These are phyloP conservation scores for Sitophilus oryzae DNA, from an alignment of 1,140 invertebrate species.

Conservation along the genomic window DNA sequence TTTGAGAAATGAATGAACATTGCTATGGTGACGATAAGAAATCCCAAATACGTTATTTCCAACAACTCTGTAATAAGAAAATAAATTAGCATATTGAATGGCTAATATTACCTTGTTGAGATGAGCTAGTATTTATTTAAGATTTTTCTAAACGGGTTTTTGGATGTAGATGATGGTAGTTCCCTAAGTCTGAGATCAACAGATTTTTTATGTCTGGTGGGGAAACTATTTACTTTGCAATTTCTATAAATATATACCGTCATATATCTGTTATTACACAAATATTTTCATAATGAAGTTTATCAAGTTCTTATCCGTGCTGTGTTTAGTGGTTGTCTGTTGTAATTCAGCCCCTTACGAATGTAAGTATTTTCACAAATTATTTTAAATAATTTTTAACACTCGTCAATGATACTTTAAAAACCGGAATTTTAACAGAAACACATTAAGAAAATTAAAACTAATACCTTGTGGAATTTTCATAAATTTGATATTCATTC, in stretches of 20 bases:
- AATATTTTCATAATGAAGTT: conserved; percentile 1
- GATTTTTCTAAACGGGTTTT: conserved; percentile 8
- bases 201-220: conserved; percentile 1
- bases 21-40: neutral
- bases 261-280: neutral
- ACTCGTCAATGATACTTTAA: neutral
- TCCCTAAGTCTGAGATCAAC: conserved; percentile 4
- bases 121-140: neutral
- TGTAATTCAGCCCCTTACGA: neutral
- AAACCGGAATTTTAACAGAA: neutral
- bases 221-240: conserved; percentile 1
- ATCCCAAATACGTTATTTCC: neutral
- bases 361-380: neutral
- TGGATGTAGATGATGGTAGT: conserved; percentile 1
- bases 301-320: neutral
- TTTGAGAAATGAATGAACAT: conserved; percentile 6
- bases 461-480: neutral
- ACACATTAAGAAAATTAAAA: neutral
- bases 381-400: neutral
- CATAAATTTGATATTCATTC: neutral
- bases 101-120: neutral
- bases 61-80: neutral
- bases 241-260: conserved; percentile 4
- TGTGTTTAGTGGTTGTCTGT: neutral
- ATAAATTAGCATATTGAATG: conserved; percentile 8